Percentiles rank a stretch among this genome's conserved stretches.
phyloP scores from a whole-genome alignment of 2,797 vertebrate genomes.

The Varecia variegata region DNA sequence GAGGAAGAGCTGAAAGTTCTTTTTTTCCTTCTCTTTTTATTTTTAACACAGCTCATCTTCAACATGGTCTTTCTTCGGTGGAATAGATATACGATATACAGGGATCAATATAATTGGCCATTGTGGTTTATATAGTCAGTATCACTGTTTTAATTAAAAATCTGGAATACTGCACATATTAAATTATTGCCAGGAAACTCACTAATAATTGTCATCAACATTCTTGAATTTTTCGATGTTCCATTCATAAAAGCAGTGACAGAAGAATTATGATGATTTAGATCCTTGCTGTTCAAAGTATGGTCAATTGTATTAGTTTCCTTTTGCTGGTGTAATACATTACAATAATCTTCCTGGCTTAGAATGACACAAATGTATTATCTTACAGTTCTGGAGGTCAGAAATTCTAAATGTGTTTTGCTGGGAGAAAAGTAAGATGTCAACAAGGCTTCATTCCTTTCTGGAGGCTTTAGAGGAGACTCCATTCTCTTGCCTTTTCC shows the following conservation, averaged over 20 bases:
- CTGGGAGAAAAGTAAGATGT: neutral
- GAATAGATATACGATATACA: neutral
- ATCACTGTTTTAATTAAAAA: neutral
- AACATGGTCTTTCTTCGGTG: neutral
- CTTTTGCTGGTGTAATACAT: neutral
- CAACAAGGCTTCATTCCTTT: neutral
- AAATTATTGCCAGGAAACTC: neutral
- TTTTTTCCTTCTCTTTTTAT: neutral
- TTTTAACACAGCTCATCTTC: neutral
- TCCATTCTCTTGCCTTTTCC: neutral
- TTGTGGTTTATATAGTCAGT: neutral
- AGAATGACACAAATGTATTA: neutral
- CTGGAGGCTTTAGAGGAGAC: neutral
- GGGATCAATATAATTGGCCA: neutral
- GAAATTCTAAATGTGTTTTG: neutral
- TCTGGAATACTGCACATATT: neutral
- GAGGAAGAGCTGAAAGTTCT: neutral
- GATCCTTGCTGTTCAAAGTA: neutral
- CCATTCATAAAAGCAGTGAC: neutral
- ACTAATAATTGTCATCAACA: neutral
- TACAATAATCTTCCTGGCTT: neutral
- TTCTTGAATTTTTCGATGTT: neutral
- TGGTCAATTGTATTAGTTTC: neutral
- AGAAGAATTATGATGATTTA: neutral
- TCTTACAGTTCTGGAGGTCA: neutral